A percentile compares a stretch with the other conserved stretches of the same genome.
phyloP scores from a whole-genome alignment of 2,797 vertebrate species.

The Poeciliopsis turneri region DNA sequence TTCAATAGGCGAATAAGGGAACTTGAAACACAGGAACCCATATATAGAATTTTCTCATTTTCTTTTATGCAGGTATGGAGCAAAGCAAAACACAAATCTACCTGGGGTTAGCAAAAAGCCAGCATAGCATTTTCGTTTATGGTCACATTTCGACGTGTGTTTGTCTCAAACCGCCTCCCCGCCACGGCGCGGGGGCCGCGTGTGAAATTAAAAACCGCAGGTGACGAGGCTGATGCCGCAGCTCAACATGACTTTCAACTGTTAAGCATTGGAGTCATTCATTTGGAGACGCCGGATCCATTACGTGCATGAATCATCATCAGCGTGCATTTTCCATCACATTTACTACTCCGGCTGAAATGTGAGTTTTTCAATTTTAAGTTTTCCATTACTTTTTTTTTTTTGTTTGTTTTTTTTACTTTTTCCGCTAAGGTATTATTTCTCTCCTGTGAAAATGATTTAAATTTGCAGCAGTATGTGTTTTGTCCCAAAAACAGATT shows the following conservation, averaged over 20 bases:
- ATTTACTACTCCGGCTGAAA: conserved; percentile 60
- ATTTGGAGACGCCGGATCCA: conserved; percentile 57
- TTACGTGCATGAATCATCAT: conserved; percentile 69
- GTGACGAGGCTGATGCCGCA: conserved; percentile 55
- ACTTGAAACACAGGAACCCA: conserved; percentile 28
- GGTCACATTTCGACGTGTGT: conserved; percentile 27
- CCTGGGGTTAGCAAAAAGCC: background rate
- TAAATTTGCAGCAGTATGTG: conserved; percentile 30
- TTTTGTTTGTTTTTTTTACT: no score
- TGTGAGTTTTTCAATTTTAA: conserved; percentile 37
- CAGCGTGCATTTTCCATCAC: conserved; percentile 55
- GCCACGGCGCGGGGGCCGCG: conserved; percentile 12
- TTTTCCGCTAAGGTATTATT: background rate
- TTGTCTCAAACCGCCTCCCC: conserved; percentile 34
- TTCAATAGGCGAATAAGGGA: conserved; percentile 32
- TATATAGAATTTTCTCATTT: conserved; percentile 13
- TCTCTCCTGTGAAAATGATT: conserved; percentile 21
- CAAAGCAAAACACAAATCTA: conserved; percentile 8
- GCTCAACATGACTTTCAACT: conserved; percentile 47
- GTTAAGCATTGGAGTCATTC: conserved; percentile 50
- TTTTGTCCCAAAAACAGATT: conserved; percentile 3
- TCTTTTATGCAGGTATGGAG: conserved; percentile 14
- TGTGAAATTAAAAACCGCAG: conserved; percentile 61
- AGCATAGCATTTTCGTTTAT: conserved; percentile 1
- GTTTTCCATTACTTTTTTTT: conserved; percentile 33